A percentile compares a stretch with the other conserved stretches of the same genome.
These are phyloP conservation scores for Aquatica leii DNA, from an alignment of 2,888 invertebrate genomes.

Conservation along the genomic window DNA sequence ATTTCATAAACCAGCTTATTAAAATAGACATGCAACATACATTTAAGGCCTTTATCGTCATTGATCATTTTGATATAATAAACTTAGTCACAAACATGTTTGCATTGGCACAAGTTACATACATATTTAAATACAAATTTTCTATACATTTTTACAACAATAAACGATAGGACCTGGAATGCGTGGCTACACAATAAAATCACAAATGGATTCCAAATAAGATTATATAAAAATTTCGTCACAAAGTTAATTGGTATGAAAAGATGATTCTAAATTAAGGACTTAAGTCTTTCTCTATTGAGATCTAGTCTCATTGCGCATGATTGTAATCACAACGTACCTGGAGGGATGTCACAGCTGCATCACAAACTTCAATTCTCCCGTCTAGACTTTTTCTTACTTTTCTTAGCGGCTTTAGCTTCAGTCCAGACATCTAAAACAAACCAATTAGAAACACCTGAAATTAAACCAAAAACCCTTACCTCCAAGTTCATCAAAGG, in stretches of 20 bases:
- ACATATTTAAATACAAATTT: slow-evolving; percentile 24
- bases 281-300: slow-evolving; percentile 51
- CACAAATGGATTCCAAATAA: slow-evolving; percentile 2
- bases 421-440: slow-evolving; percentile 79
- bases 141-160: slow-evolving; percentile 31
- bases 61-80: slow-evolving; percentile 27
- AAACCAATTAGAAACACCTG: slow-evolving; percentile 8
- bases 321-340: slow-evolving; percentile 51
- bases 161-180: slow-evolving; percentile 26
- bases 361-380: slow-evolving; percentile 64
- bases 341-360: slow-evolving; percentile 36
- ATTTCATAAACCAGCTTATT: slow-evolving; percentile 52
- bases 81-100: slow-evolving; percentile 28
- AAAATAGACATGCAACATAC: slow-evolving; percentile 54
- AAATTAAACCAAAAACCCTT: slow-evolving; percentile 37
- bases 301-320: slow-evolving; percentile 55
- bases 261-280: slow-evolving; percentile 28
- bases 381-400: slow-evolving; percentile 80
- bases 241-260: neutral
- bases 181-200: slow-evolving; percentile 24
- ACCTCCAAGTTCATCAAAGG: slow-evolving; percentile 70
- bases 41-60: slow-evolving; percentile 54
- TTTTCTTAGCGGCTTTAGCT: slow-evolving; percentile 75
- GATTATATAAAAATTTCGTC: slow-evolving; percentile 4
- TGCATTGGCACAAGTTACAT: slow-evolving; percentile 33